phyloP scores from a whole-genome alignment of 2,888 invertebrate genomes.

The Spodoptera picta region DNA sequence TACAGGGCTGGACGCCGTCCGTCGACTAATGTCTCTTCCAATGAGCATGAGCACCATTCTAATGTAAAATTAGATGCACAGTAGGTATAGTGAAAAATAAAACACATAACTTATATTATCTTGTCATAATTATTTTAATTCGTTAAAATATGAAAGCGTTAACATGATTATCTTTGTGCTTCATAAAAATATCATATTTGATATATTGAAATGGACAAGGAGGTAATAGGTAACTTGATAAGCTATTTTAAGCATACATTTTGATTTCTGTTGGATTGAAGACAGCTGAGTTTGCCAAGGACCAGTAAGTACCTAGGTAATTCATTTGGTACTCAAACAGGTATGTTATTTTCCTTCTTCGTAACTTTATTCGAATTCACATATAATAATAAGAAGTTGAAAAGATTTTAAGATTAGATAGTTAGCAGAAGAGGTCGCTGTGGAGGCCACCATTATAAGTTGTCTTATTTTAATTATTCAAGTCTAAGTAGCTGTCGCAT shows the following conservation, averaged over 20 bases:
- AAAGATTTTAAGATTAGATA: too few relatives aligned
- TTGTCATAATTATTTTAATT: constrained; percentile 57
- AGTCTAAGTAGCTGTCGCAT: too few relatives aligned
- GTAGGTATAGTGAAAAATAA: too few relatives aligned
- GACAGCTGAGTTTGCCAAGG: not conserved
- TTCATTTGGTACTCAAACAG: not conserved
- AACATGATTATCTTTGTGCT: constrained; percentile 74
- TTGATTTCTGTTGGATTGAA: constrained; percentile 1
- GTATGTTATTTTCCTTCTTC: not conserved
- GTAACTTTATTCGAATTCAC: too few relatives aligned
- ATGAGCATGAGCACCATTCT: too few relatives aligned
- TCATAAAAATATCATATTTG: constrained; percentile 56
- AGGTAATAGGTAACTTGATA: constrained; percentile 34
- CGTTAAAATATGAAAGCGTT: constrained; percentile 81
- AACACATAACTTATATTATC: not conserved
- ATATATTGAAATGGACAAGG: constrained; percentile 53
- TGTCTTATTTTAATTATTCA: not conserved
- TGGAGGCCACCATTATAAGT: too few relatives aligned
- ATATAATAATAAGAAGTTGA: too few relatives aligned
- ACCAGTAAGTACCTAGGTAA: not conserved
- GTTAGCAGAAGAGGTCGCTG: too few relatives aligned
- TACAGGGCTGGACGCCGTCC: too few relatives aligned
- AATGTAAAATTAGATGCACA: too few relatives aligned
- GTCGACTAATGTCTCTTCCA: too few relatives aligned
- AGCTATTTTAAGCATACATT: constrained; percentile 6